Evolutionary conservation across 2,888 invertebrate species (phyloP), one percentile per base, ranked within the genome.

Genomic region (Synanthedon formicaeformis): DNA sequence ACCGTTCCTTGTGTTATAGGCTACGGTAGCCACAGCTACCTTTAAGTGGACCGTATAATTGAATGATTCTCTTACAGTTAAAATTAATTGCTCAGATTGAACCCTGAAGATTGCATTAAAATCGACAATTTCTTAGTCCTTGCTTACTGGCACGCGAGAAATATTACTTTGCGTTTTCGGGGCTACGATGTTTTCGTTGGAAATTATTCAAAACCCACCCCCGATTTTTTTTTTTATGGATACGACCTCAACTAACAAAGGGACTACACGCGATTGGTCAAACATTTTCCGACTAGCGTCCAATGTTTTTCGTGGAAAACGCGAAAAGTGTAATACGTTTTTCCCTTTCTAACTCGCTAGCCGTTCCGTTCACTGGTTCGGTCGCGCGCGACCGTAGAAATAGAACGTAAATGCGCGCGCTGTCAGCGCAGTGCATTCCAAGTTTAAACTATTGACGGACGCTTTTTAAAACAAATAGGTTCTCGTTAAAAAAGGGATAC

Each of bases 361-460:
- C 41, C 57, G 61, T 64, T 63, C 64, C 62, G 64, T 66, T 64
- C 52, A 56, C 58, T 66, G 62, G 57, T 78, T 76, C 78, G 59
- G 52, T 85, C 67, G 54, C 73, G 65, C 78, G 63, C 65, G 60
- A 72, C 23, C 78, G 84, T 81, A 73, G 76, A 70, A 67, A 74
- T 67, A 63, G 62, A 61, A 55, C 56, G 64, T 52, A 45, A 63
- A 65, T 64, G 65, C 60, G 62, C 63, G 61, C 63, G 60, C 67
- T 71, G 73, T 75, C 83, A 86, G 86, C 85, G 73, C 76, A 75
- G 86, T 86, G 73, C 76, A 75, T 80, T 79, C 73, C 62, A 69
- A 68, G 83, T 78, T 75, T 73, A 78, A 75, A 77, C 68, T 71
- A 75, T 72, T 75, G 76, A 67, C 78, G 79, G 85, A 84, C 86